Evolutionary conservation across 2,888 invertebrate genomes (phyloP), one percentile per base, ranked within the genome.

Genomic region (Caradrina kadenii): DNA sequence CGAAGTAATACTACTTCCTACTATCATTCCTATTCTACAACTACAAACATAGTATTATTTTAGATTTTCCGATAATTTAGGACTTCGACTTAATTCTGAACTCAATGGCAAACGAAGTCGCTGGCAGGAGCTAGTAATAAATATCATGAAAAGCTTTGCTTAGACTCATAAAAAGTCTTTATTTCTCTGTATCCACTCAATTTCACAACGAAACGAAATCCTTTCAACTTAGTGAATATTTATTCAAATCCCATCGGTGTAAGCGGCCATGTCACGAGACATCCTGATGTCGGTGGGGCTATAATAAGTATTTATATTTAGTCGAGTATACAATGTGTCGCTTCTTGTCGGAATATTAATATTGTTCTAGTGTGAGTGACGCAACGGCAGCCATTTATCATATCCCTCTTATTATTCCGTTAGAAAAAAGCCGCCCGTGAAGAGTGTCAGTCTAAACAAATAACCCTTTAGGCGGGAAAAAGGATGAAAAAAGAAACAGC

Each of bases 341-440:
- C 42, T 67, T 54, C 15, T 21, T 31, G 61, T 55, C 22, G 62
- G 71, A 68, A 74, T 81, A 79, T 84, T 81, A 74, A 84, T 83
- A 78, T 69, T 66, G 62, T 73, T 69, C n/a, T 76, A 64, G 72
- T 70, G 76, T 84, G 81, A 69, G 73, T 84, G 82, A 82, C 79
- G 68, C 59, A 60, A 70, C 60, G 45, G 66, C 63, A 60, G 58
- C 71, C 79, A 79, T 83, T 73, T 76, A 82, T 82, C 82, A 82
- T 76, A 71, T 68, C 79, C 82, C 79, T 81, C 78, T 76, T 80
- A 80, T 72, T 76, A 80, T 80, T 80, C 81, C 50, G 77, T 68
- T 65, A 77, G 55, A 81, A 81, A 81, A 81, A 83, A 59, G 71
- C 53, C 55, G 64, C 66, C 66, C 45, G 56, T 64, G 63, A 59